These are phyloP conservation scores for Octodon degus DNA, from an alignment of 2,113 vertebrate species.

Conservation along the genomic window DNA sequence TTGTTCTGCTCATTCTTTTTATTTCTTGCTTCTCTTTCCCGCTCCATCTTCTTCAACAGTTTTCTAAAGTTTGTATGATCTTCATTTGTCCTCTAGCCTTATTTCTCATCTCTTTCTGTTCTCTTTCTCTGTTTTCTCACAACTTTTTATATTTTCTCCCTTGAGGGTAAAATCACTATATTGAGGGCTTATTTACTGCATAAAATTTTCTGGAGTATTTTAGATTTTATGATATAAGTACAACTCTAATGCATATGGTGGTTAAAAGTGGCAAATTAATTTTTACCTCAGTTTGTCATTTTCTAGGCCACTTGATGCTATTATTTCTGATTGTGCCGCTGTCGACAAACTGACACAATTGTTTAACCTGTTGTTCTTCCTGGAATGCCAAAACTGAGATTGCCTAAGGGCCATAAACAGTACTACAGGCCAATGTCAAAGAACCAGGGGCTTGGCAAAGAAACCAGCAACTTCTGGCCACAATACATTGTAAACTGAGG, in stretches of 20 bases:
- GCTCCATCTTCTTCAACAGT: not conserved
- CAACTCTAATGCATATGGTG: not conserved
- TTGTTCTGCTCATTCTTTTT: not conserved
- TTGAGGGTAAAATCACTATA: no score
- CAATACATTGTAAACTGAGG: not conserved
- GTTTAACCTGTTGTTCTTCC: not conserved
- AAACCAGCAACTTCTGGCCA: not conserved
- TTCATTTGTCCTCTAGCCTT: not conserved
- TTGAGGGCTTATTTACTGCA: not conserved
- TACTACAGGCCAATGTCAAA: not conserved
- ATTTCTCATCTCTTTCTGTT: not conserved
- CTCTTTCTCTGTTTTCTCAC: not conserved
- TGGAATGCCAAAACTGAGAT: not conserved
- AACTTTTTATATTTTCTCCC: not conserved
- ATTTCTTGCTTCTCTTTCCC: not conserved
- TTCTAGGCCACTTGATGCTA: not conserved
- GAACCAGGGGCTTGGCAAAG: not conserved
- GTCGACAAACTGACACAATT: not conserved
- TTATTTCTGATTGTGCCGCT: not conserved
- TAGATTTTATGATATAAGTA: not conserved
- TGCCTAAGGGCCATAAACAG: not conserved
- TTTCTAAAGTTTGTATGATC: not conserved
- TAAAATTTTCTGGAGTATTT: not conserved
- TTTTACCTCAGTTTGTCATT: not conserved
- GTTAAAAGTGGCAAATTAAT: not conserved